A percentile compares a stretch with the other conserved stretches of the same genome.
phyloP scores from a whole-genome alignment of 2,797 vertebrate species.

The Pagetopsis macropterus region DNA sequence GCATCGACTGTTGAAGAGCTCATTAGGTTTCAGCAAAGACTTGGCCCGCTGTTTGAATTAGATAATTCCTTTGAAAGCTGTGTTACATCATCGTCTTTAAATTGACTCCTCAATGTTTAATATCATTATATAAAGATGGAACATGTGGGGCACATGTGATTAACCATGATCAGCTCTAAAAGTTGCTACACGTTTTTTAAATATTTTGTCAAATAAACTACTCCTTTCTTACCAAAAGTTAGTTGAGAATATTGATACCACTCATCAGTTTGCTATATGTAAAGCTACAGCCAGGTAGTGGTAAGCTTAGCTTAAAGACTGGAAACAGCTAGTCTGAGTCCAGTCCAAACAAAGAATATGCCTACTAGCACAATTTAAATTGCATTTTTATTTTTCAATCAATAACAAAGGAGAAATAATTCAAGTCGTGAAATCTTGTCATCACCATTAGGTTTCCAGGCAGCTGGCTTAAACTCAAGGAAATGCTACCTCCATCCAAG shows the following conservation, averaged over 20 bases:
- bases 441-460: conserved; percentile 8
- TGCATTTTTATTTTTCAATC: neutral
- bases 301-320: neutral
- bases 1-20: conserved; percentile 16
- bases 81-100: neutral
- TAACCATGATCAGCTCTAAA: conserved; percentile 1
- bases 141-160: neutral
- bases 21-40: conserved; percentile 5
- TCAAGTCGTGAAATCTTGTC: neutral
- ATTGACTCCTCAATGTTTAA: conserved; percentile 15
- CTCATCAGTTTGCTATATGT: conserved; percentile 1
- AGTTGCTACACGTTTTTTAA: neutral
- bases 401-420: neutral
- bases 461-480: neutral
- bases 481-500: conserved; percentile 1
- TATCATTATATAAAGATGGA: neutral
- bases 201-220: conserved; percentile 8
- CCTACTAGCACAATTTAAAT: neutral
- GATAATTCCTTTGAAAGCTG: conserved; percentile 7
- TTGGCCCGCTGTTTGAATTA: conserved; percentile 5
- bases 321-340: neutral
- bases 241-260: conserved; percentile 1
- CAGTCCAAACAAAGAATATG: neutral
- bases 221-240: neutral
- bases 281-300: neutral